Base-by-base conservation (phyloP, 2,888 invertebrate genomes). In the Gisinianus flammeolus region DNA sequence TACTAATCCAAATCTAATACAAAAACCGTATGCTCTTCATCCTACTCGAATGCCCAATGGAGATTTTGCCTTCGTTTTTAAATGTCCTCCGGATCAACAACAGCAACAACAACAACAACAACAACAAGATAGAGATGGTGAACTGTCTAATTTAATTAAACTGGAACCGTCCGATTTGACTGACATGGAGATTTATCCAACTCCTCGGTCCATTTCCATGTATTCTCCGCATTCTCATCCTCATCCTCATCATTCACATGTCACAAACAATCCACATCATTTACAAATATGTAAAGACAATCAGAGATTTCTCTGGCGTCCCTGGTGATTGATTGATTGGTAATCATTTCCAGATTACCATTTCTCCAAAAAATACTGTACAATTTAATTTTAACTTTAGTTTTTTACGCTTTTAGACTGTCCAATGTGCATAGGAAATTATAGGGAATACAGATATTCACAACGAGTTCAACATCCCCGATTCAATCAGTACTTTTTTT, bases 31-130 rank as follows among this genome's bases (percentile, higher is more conserved):
- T 33, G 66, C 56, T 12, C 77, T 82, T 24, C 74, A 88, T 62
- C 88, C 88, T 0, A 87, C 87, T 1, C 86, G 86, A 77, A 81
- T 88, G 56, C 84, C 86, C 2, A 87, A 85, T 80, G 88, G 88
- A 3, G 87, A 88, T 74, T 79, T 88, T 35, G 87, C 88, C 28
- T 88, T 88, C 80, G 86, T 88, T 44, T 84, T 88, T 76, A 82
- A 82, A 62, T 74, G 12, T 16, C 44, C 54, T 19, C 16, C 12
- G n/a, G 6, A 28, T 19, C 58, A 35, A 16, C 6, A 35, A 66
- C 24, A n/a, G 16, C 31, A 19, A 8, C 35, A 66, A 16, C 35
- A 4, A 31, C 12, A 44, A 30, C 58, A 35, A 16, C 5, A 24
- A 68, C 35, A 19, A 35, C 66, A 16, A 26, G 28, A 44, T 12